Evolutionary conservation across 2,113 vertebrate species (phyloP).

Genomic region (Hoplias malabaricus): DNA sequence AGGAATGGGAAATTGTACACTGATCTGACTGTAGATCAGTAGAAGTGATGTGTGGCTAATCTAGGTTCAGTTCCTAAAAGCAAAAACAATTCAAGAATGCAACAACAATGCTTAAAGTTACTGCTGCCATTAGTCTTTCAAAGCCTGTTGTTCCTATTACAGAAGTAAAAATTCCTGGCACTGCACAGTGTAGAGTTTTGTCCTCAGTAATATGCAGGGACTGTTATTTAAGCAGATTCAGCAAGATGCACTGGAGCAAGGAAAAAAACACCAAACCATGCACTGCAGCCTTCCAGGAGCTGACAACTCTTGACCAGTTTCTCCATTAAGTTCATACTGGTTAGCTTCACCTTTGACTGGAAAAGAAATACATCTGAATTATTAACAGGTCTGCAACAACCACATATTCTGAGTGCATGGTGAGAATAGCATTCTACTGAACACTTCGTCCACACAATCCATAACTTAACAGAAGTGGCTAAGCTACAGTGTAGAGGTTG

Average conservation of each 20-base stretch:
- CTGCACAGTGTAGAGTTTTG: background rate
- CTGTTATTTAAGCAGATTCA: background rate
- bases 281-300: background rate
- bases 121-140: too few relatives aligned
- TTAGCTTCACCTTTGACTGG: background rate
- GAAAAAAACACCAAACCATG: background rate
- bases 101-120: too few relatives aligned
- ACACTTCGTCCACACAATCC: too few relatives aligned
- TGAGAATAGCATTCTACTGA: too few relatives aligned
- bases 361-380: background rate
- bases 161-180: background rate
- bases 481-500: too few relatives aligned
- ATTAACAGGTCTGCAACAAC: background rate
- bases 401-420: background rate
- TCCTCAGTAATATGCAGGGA: background rate
- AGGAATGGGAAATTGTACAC: too few relatives aligned
- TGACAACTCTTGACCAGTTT: background rate
- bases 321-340: background rate
- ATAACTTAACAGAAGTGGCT: background rate
- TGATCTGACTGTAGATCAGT: too few relatives aligned
- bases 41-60: too few relatives aligned
- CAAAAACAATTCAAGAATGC: too few relatives aligned
- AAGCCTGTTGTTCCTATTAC: too few relatives aligned
- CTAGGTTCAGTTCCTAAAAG: too few relatives aligned
- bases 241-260: background rate